phyloP scores from a whole-genome alignment of 2,797 vertebrate genomes.

The Eulemur albifrons region DNA sequence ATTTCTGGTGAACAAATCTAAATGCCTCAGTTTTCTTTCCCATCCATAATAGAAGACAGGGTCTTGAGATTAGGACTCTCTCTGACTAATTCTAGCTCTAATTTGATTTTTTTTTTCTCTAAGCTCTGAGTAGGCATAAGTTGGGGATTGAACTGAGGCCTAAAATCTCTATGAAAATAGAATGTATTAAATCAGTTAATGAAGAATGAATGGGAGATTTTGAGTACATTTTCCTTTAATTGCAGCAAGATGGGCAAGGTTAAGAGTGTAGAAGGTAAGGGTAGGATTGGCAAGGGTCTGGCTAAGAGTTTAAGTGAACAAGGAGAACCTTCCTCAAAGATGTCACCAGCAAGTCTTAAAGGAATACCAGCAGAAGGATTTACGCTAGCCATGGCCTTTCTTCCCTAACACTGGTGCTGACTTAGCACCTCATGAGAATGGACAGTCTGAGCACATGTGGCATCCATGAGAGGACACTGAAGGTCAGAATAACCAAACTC shows the following conservation, averaged over 20 bases:
- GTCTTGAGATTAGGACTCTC: neutral
- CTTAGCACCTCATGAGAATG: neutral
- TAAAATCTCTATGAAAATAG: neutral
- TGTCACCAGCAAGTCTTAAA: neutral
- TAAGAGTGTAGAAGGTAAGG: neutral
- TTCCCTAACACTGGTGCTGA: neutral
- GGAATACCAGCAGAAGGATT: neutral
- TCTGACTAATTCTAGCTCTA: neutral
- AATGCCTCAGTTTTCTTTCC: neutral
- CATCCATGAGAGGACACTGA: neutral
- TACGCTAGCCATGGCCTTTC: neutral
- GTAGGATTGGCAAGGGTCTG: neutral
- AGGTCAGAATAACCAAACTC: neutral
- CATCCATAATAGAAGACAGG: neutral
- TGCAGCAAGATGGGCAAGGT: neutral
- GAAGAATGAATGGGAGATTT: neutral
- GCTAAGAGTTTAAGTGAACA: neutral
- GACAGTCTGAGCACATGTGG: neutral
- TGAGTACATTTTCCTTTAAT: neutral
- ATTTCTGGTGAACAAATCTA: neutral
- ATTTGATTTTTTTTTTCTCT: neutral
- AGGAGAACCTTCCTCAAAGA: neutral
- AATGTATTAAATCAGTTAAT: neutral
- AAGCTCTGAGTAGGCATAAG: neutral
- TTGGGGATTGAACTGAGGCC: neutral